Evolutionary conservation across 2,888 invertebrate genomes (phyloP), one percentile per base, ranked within the genome.

Genomic region (Polyommatus icarus): DNA sequence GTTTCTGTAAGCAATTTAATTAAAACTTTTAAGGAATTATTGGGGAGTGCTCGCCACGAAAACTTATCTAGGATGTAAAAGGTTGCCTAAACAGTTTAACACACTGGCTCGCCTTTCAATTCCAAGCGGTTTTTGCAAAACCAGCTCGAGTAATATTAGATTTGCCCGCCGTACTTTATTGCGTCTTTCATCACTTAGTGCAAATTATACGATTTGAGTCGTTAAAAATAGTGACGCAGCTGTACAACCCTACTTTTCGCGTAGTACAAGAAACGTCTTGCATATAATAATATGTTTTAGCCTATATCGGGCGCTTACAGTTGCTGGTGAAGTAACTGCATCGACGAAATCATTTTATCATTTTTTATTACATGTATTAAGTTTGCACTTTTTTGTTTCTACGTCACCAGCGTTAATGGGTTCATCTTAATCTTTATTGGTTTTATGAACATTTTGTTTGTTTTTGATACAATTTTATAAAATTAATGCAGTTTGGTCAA

Each of bases 251-350:
- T 93, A 93, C 87, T 84, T 87, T 88, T 89, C 87, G 89, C 92
- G 89, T 93, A 92, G 92, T 93, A 92, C 91, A 93, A 93, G 94
- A 93, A 91, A 93, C 93, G 90, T 92, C 93, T 92, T 92, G 94
- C 94, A 93, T 93, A 94, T 93, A 94, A 94, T 94, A 93, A 93
- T 93, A 93, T 93, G 92, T 92, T 93, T 93, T 94, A 93, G 90
- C 91, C 91, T 94, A 93, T 93, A 94, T 93, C 89, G 92, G 91
- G 90, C 90, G 90, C 90, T 89, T 81, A 83, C 77, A 77, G 77
- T 72, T 73, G 59, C 46, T 77, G 77, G 77, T 73, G 77, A 75
- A 71, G 46, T 76, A 77, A 79, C 76, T 67, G 36, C 61, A 50
- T 77, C 59, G 54, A 67, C 46, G 50, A 61, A 73, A 71, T 76